Evolutionary conservation across 37 sponge, comb jelly and placozoan species (phyloP).

Genomic region (Halichondria panicea): DNA sequence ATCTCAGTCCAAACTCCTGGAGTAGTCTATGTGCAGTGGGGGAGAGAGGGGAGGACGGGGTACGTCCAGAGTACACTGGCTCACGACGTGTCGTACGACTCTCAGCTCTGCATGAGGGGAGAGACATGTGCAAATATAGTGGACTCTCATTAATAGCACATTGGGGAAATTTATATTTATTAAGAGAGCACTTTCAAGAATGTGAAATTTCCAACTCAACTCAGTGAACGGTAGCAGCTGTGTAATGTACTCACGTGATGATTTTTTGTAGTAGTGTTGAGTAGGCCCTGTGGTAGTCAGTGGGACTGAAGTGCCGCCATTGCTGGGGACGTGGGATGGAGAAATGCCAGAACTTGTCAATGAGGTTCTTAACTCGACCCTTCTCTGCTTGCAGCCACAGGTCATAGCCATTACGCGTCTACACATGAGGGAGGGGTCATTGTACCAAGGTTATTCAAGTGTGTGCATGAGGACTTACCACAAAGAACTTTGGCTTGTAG

Average conservation of each 20-base stretch:
- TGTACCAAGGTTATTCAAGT: no score
- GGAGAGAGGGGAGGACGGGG: slow-evolving; percentile 59
- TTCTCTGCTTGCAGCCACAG: slow-evolving; percentile 80
- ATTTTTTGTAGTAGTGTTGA: slow-evolving; percentile 50
- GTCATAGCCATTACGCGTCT: slow-evolving; percentile 85
- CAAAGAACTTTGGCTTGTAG: slow-evolving; percentile 76
- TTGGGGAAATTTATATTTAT: no score
- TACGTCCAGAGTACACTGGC: slow-evolving; percentile 50
- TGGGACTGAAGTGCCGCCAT: slow-evolving; percentile 58
- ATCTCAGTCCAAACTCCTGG: slow-evolving; percentile 76
- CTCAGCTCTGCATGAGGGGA: slow-evolving; percentile 25
- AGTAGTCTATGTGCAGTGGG: slow-evolving; percentile 68
- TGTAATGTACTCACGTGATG: slow-evolving; percentile 48
- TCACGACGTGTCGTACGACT: slow-evolving; percentile 47
- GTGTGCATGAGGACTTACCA: slow-evolving; percentile 40
- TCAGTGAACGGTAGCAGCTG: no score
- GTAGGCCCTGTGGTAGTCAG: slow-evolving; percentile 78
- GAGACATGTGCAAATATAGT: no score
- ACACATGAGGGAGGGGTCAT: neutral
- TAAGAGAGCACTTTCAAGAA: no score
- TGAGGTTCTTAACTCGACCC: slow-evolving; percentile 44
- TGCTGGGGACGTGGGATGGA: slow-evolving; percentile 67
- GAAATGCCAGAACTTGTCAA: slow-evolving; percentile 86
- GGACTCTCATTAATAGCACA: no score
- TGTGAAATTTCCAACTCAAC: no score